Evolutionary conservation across 2,888 invertebrate genomes (phyloP).

Genomic region (Trimorus sp.): DNA sequence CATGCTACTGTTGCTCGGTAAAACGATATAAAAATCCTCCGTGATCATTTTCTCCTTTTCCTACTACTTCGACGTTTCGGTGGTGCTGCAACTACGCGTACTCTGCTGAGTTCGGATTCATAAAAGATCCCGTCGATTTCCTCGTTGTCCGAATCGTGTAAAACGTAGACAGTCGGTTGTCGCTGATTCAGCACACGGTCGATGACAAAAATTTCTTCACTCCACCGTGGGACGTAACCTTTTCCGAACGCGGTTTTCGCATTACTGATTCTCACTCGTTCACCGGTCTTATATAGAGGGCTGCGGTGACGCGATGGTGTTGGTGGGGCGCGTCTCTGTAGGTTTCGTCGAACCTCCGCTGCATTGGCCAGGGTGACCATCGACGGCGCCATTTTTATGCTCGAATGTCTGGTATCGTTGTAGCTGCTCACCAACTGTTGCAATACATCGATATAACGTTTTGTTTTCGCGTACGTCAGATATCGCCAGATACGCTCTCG

Average conservation of each 20-base stretch:
- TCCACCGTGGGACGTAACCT: slow-evolving; percentile 1
- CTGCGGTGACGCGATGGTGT: no score
- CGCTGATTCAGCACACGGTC: neutral
- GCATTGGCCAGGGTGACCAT: slow-evolving; percentile 19
- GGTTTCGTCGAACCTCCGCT: neutral
- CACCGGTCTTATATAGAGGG: slow-evolving; percentile 13
- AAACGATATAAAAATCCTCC: neutral
- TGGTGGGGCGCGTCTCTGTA: no score
- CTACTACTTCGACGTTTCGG: neutral
- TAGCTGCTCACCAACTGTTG: slow-evolving; percentile 54
- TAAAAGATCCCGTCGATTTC: slow-evolving; percentile 33
- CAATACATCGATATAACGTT: slow-evolving; percentile 69
- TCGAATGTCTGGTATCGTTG: slow-evolving; percentile 35
- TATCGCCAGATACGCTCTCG: slow-evolving; percentile 58
- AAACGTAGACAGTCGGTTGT: neutral
- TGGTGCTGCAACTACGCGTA: neutral
- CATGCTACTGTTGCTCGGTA: slow-evolving; percentile 13
- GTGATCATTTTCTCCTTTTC: neutral
- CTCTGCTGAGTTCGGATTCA: neutral
- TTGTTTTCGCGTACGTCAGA: slow-evolving; percentile 33
- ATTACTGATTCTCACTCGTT: slow-evolving; percentile 12
- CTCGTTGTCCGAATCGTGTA: neutral
- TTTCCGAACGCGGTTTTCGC: slow-evolving; percentile 10
- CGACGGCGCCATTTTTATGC: slow-evolving; percentile 20
- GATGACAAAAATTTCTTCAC: slow-evolving; percentile 4